Percentiles rank a stretch among this genome's conserved stretches.
Conservation (phyloP, 1,140 invertebrate genomes). For the Dufourea novaeangliae region DNA sequence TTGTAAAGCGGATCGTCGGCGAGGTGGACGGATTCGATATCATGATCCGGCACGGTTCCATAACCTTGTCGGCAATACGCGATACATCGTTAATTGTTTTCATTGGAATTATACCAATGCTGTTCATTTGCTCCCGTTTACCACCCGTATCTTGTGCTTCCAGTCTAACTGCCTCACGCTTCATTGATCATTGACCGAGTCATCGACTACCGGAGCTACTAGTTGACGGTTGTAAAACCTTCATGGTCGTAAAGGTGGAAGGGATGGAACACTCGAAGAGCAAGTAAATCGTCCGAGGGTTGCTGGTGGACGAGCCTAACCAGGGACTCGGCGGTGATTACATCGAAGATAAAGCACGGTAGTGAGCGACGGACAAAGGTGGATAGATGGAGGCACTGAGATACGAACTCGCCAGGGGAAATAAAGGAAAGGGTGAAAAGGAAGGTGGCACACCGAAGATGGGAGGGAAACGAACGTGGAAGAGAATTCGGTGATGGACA, state of each 20-base stretch:
- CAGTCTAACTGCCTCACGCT: not conserved
- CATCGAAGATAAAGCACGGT: slow-evolving; percentile 9
- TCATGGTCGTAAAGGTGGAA: not conserved
- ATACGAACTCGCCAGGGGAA: slow-evolving; percentile 3
- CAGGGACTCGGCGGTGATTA: slow-evolving; percentile 22
- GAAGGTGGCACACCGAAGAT: not conserved
- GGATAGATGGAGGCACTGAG: slow-evolving; percentile 17
- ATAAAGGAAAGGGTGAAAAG: not conserved
- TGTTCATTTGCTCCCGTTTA: not conserved
- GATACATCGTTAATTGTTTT: slow-evolving; percentile 20
- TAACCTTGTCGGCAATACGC: not conserved
- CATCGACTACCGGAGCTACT: slow-evolving; percentile 17
- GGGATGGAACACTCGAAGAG: not conserved
- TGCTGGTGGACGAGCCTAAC: not conserved
- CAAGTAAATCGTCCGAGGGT: not conserved
- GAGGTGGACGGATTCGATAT: not conserved
- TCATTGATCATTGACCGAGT: slow-evolving; percentile 22
- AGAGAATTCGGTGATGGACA: slow-evolving; percentile 46
- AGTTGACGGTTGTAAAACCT: slow-evolving; percentile 5
- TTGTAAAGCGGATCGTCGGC: not conserved
- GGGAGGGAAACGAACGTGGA: slow-evolving; percentile 10
- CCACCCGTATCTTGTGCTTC: not conserved
- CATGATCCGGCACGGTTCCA: not conserved
- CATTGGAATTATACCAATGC: not conserved
- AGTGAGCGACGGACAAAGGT: not conserved